A percentile compares a stretch with the other conserved stretches of the same genome.
Evolutionary conservation across 2,797 vertebrate species (phyloP).

Genomic region (Enteromius unitaeniatus): DNA sequence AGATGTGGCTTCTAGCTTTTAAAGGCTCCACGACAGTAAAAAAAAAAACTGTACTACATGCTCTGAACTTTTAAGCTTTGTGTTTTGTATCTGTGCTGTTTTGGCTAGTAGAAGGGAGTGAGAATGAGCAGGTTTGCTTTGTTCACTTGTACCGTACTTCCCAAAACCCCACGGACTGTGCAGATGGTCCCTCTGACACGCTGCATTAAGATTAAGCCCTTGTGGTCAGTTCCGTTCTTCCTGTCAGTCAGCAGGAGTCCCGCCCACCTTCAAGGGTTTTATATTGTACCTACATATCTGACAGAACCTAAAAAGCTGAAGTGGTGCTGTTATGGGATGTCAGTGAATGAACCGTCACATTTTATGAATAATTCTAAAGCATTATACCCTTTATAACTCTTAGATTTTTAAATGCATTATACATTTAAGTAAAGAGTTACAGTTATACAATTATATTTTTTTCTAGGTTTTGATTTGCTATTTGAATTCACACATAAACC

Average conservation of each 20-base stretch:
- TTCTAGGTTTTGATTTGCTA: background rate
- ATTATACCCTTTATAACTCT: too few relatives aligned
- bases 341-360: too few relatives aligned
- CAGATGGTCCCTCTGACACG: constrained; percentile 59
- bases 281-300: background rate
- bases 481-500: background rate
- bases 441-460: too few relatives aligned
- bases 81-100: background rate
- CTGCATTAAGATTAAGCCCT: constrained; percentile 50
- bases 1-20: background rate
- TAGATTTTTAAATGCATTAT: too few relatives aligned
- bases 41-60: background rate
- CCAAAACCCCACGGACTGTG: constrained; percentile 48
- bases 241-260: constrained; percentile 42
- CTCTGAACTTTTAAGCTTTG: background rate
- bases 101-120: background rate
- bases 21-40: background rate
- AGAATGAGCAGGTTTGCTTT: constrained; percentile 10
- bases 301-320: background rate
- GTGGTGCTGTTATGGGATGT: background rate
- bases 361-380: too few relatives aligned
- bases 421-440: too few relatives aligned
- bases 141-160: constrained; percentile 2
- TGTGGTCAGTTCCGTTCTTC: constrained; percentile 43
- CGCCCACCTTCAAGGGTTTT: constrained; percentile 57